phyloP scores from a whole-genome alignment of 2,797 vertebrate species.

The Phataginus tricuspis region DNA sequence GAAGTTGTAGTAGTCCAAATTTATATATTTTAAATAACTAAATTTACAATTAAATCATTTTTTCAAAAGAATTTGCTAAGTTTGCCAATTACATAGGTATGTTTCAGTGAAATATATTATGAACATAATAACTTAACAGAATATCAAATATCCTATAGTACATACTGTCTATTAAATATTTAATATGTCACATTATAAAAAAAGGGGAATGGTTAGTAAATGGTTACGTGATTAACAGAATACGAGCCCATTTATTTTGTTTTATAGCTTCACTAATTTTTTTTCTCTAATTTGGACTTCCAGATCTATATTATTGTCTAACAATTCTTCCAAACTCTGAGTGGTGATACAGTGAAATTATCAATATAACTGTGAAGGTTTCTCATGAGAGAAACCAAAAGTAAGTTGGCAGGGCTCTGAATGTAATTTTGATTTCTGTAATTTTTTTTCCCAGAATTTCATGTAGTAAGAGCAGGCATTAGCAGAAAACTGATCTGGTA shows the following conservation, averaged over 20 bases:
- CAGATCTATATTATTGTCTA: neutral
- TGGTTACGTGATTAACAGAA: neutral
- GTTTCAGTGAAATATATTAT: neutral
- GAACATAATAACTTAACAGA: neutral
- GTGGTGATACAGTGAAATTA: neutral
- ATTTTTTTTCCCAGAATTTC: neutral
- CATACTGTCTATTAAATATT: neutral
- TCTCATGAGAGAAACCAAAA: neutral
- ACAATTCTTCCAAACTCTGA: neutral
- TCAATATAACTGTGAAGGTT: neutral
- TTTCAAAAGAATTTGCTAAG: neutral
- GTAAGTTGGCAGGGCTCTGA: neutral
- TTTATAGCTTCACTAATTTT: neutral
- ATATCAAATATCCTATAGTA: neutral
- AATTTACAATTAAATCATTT: conserved; percentile 57
- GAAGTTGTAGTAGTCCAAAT: conserved; percentile 39
- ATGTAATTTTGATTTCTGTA: neutral
- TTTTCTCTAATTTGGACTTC: neutral
- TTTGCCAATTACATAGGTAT: neutral
- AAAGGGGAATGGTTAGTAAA: neutral
- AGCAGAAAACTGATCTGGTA: neutral
- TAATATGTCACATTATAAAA: neutral
- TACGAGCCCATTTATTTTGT: neutral
- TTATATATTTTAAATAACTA: neutral
- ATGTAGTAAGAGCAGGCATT: neutral